Percentiles rank a stretch among this genome's conserved stretches.
These are phyloP conservation scores for Pachydiplax longipennis DNA, from an alignment of 2,888 invertebrate species.

Conservation along the genomic window DNA sequence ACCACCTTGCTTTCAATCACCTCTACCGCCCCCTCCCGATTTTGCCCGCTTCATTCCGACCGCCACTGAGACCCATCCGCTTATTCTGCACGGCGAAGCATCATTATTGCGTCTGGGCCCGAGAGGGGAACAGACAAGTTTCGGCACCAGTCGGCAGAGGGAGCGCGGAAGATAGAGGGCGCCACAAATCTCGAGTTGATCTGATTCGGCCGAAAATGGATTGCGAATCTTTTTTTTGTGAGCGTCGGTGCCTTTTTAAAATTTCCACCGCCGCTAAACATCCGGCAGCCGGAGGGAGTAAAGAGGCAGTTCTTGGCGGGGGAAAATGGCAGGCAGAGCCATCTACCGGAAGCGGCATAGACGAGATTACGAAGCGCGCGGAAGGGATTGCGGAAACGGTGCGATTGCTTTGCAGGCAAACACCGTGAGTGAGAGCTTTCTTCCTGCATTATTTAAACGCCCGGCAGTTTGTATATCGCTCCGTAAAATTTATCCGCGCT, in stretches of 20 bases:
- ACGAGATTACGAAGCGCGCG: neutral
- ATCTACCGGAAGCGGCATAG: neutral
- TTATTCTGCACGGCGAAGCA: neutral
- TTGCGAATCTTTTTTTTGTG: neutral
- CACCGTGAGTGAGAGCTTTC: neutral
- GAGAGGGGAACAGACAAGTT: neutral
- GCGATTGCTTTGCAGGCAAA: neutral
- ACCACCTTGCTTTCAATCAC: neutral
- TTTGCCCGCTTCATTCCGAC: too few relatives aligned
- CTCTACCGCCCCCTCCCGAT: neutral
- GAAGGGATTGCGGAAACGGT: neutral
- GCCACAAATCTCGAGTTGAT: neutral
- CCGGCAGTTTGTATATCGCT: neutral
- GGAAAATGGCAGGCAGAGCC: neutral
- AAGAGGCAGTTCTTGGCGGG: neutral
- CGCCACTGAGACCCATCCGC: neutral
- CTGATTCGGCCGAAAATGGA: neutral
- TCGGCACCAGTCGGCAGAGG: neutral
- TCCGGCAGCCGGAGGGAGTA: neutral
- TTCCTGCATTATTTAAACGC: slow-evolving; percentile 20
- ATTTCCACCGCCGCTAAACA: neutral
- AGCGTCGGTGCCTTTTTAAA: neutral
- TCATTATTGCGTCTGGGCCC: neutral
- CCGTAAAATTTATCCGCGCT: too few relatives aligned
- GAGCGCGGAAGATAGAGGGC: neutral